Percentiles rank a stretch among this genome's conserved stretches.
These are phyloP conservation scores for Argopecten irradians DNA, from an alignment of 1,140 invertebrate species.

Conservation along the genomic window DNA sequence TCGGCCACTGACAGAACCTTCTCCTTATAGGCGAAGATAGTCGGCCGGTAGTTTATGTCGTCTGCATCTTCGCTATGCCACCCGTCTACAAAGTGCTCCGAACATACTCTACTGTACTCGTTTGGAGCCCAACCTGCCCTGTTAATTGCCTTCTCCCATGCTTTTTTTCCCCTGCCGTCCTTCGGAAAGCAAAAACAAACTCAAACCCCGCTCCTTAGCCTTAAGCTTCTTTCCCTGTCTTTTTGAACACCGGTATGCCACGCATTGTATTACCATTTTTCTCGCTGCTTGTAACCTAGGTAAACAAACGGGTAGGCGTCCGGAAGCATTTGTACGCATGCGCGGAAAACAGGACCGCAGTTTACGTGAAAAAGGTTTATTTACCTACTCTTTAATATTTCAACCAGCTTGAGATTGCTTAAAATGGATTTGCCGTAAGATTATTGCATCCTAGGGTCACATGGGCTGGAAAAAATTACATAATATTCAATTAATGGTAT, in stretches of 20 bases:
- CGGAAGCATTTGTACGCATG: no score
- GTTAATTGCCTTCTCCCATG: constrained; percentile 35
- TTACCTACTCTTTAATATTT: no score
- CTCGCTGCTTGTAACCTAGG: no score
- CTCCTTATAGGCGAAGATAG: constrained; percentile 31
- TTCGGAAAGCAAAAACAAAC: constrained; percentile 39
- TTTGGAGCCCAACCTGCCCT: constrained; percentile 32
- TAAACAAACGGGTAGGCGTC: no score
- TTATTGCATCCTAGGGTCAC: no score
- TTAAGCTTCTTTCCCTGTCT: background rate
- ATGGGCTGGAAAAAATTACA: no score
- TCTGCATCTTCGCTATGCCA: constrained; percentile 44
- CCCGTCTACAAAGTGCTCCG: constrained; percentile 37
- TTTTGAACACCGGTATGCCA: constrained; percentile 3
- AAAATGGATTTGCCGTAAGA: no score
- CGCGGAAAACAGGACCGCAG: no score
- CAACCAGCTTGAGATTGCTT: no score
- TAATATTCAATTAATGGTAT: no score
- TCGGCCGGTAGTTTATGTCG: constrained; percentile 39
- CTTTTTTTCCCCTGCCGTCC: constrained; percentile 27
- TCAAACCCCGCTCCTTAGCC: background rate
- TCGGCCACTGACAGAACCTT: background rate
- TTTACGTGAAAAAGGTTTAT: no score
- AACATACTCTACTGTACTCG: constrained; percentile 32
- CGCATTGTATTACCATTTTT: background rate